A percentile compares a stretch with the other conserved stretches of the same genome.
phyloP scores from a whole-genome alignment of 2,888 invertebrate genomes.

The Diaperis boleti region DNA sequence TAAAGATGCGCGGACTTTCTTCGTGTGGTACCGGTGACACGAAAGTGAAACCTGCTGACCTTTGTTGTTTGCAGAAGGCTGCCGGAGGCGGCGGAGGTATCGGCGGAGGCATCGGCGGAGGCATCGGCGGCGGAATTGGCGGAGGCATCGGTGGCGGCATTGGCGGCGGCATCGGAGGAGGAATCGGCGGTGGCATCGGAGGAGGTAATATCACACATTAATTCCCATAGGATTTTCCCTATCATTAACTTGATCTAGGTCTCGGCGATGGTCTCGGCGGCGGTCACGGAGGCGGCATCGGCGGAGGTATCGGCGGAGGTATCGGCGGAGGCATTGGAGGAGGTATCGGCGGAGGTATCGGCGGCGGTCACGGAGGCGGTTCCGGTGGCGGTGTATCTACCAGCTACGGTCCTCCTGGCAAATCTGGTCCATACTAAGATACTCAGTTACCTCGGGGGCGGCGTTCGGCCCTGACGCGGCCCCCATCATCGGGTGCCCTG shows the following conservation, averaged over 20 bases:
- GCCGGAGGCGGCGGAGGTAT: slow-evolving; percentile 42
- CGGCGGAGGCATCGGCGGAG: slow-evolving; percentile 44
- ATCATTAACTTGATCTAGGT: slow-evolving; percentile 55
- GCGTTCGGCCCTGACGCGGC: neutral
- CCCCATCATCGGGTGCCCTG: slow-evolving; percentile 1
- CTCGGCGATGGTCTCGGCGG: slow-evolving; percentile 64
- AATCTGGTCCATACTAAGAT: slow-evolving; percentile 65
- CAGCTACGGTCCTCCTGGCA: slow-evolving; percentile 66
- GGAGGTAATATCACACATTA: slow-evolving; percentile 39
- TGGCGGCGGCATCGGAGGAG: slow-evolving; percentile 47
- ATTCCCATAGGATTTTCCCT: neutral
- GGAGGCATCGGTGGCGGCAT: slow-evolving; percentile 44
- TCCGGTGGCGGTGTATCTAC: slow-evolving; percentile 60
- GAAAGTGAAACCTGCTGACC: slow-evolving; percentile 29
- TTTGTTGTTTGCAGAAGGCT: slow-evolving; percentile 43
- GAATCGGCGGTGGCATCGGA: slow-evolving; percentile 54
- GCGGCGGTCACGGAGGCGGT: slow-evolving; percentile 54
- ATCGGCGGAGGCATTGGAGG: slow-evolving; percentile 49
- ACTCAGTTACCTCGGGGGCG: slow-evolving; percentile 47
- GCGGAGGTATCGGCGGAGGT: slow-evolving; percentile 52
- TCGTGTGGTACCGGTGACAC: slow-evolving; percentile 30
- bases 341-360: slow-evolving; percentile 56
- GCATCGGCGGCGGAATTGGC: slow-evolving; percentile 43
- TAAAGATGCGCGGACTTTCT: slow-evolving; percentile 32
- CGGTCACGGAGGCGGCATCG: slow-evolving; percentile 61